Conservation (phyloP, 2,113 vertebrate species). For the Lasiurus cinereus region DNA sequence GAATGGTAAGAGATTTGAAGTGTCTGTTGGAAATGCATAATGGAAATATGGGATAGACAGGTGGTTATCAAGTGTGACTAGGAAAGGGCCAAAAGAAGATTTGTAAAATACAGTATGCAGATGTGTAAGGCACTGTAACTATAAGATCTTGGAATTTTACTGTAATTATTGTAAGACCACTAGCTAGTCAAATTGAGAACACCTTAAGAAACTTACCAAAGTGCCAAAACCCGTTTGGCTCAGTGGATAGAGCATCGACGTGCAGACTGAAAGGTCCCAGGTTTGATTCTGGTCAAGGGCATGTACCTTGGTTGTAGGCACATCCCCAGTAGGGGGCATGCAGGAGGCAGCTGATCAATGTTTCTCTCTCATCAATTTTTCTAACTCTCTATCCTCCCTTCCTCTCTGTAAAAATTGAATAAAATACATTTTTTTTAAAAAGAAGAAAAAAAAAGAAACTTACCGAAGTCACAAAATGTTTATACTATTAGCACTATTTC, state of each 20-base stretch:
- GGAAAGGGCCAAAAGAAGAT: background rate
- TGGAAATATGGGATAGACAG: slow-evolving; percentile 2
- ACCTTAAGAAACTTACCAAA: slow-evolving; percentile 34
- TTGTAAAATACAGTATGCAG: background rate
- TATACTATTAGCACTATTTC: slow-evolving; percentile 35
- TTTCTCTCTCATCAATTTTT: no score
- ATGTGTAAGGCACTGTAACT: background rate
- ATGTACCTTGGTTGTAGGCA: no score
- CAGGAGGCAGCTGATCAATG: no score
- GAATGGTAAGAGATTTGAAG: background rate
- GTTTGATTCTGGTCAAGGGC: no score
- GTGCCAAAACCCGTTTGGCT: background rate
- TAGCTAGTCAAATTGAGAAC: slow-evolving; percentile 32
- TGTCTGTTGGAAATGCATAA: slow-evolving; percentile 27
- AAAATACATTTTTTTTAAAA: no score
- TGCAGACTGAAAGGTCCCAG: no score
- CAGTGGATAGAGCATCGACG: no score
- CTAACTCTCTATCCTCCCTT: no score
- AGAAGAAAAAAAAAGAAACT: slow-evolving; percentile 11
- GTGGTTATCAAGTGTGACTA: background rate
- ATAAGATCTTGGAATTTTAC: background rate
- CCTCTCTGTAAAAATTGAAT: no score
- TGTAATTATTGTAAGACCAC: background rate
- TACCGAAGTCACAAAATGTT: slow-evolving; percentile 30
- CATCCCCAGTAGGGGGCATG: no score